Evolutionary conservation across 2,888 invertebrate genomes (phyloP).

Genomic region (Rhodophaea formosa): DNA sequence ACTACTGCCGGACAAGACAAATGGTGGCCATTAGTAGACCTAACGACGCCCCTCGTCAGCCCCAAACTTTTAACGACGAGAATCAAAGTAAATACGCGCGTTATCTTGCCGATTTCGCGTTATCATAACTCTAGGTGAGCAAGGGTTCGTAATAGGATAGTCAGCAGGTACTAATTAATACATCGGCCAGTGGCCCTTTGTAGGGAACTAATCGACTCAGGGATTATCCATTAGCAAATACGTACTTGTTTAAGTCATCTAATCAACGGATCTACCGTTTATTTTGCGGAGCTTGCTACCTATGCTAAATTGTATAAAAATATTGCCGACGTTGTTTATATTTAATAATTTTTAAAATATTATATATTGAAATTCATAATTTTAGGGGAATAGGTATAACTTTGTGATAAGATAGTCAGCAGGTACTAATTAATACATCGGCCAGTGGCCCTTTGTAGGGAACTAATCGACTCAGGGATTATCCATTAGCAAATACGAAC

Average conservation of each 20-base stretch:
- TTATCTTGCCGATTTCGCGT: slow-evolving; percentile 78
- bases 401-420: slow-evolving; percentile 62
- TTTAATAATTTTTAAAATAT: no score
- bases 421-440: slow-evolving; percentile 47
- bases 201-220: not conserved
- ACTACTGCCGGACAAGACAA: slow-evolving; percentile 81
- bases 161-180: slow-evolving; percentile 54
- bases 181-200: slow-evolving; percentile 33
- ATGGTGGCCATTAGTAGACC: slow-evolving; percentile 79
- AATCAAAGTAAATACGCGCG: slow-evolving; percentile 80
- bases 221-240: slow-evolving; percentile 13
- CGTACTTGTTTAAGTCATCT: not conserved
- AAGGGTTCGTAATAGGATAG: slow-evolving; percentile 68
- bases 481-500: slow-evolving; percentile 9
- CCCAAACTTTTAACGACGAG: slow-evolving; percentile 80
- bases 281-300: not conserved
- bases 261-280: not conserved
- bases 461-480: slow-evolving; percentile 6
- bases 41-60: slow-evolving; percentile 78
- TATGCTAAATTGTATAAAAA: no score
- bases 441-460: slow-evolving; percentile 31
- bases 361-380: no score
- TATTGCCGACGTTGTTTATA: no score
- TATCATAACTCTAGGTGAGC: slow-evolving; percentile 68
- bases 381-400: slow-evolving; percentile 66